Percentiles rank a stretch among this genome's conserved stretches.
Evolutionary conservation across 2,888 invertebrate species (phyloP).

Genomic region (Leptinotarsa peninsularis): DNA sequence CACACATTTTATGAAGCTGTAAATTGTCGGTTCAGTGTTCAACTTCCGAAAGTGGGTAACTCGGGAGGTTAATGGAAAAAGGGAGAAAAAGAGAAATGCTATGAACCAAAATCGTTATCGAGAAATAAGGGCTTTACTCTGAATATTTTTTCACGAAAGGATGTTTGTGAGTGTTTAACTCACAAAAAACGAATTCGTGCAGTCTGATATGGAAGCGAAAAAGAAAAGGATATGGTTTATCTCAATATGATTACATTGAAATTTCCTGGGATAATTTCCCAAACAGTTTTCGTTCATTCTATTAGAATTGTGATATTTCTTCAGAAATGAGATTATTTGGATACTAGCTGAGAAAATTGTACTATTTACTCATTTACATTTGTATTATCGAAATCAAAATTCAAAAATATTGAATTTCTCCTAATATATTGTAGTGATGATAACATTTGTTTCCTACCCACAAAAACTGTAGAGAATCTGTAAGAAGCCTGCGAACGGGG

Average conservation of each 20-base stretch:
- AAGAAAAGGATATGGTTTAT: neutral
- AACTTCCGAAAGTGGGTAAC: constrained; percentile 27
- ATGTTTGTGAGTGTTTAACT: neutral
- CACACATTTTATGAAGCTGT: constrained; percentile 27
- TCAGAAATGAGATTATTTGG: too few relatives aligned
- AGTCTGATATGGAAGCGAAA: neutral
- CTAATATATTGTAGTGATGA: too few relatives aligned
- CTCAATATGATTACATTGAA: neutral
- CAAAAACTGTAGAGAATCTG: too few relatives aligned
- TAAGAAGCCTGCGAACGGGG: too few relatives aligned
- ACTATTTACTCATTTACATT: too few relatives aligned
- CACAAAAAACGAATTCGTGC: neutral
- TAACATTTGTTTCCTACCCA: too few relatives aligned
- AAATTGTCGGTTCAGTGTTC: constrained; percentile 28
- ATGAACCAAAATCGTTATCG: neutral
- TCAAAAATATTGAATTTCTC: too few relatives aligned
- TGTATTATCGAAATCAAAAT: too few relatives aligned
- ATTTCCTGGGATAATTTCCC: too few relatives aligned
- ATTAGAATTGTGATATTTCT: too few relatives aligned
- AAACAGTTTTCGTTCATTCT: too few relatives aligned
- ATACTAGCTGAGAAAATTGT: too few relatives aligned
- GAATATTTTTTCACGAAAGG: neutral
- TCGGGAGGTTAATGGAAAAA: constrained; percentile 23
- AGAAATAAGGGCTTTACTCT: constrained; percentile 3
- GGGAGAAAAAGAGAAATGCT: neutral